These are phyloP conservation scores for Caenorhabditis angaria DNA, from an alignment of 2,888 invertebrate species.

Conservation along the genomic window DNA sequence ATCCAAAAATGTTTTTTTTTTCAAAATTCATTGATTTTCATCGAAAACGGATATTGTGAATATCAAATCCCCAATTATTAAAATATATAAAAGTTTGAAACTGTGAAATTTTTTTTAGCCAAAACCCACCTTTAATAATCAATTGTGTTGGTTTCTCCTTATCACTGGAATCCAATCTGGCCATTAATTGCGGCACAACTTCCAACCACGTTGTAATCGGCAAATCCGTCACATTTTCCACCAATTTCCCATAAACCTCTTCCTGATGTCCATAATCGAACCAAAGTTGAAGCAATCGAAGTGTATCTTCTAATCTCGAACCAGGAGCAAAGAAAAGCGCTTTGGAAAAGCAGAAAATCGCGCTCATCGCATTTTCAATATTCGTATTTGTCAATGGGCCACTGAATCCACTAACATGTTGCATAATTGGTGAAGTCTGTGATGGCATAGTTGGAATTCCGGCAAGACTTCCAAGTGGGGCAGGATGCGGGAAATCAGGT, in stretches of 20 bases:
- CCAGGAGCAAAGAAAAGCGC: constrained; percentile 63
- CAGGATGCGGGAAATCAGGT: constrained; percentile 30
- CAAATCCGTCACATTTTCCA: constrained; percentile 89
- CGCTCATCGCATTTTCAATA: constrained; percentile 39
- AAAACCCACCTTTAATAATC: constrained; percentile 85
- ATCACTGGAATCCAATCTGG: constrained; percentile 89
- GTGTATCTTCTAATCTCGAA: constrained; percentile 88
- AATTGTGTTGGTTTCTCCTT: constrained; percentile 86
- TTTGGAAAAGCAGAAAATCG: constrained; percentile 58
- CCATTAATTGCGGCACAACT: constrained; percentile 90
- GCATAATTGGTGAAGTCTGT: background rate
- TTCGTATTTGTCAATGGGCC: constrained; percentile 6
- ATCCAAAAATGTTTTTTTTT: too few species aligned
- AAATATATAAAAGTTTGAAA: too few species aligned
- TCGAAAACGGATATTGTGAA: too few species aligned
- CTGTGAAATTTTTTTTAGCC: too few species aligned
- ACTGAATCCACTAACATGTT: constrained; percentile 3
- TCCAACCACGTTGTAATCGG: constrained; percentile 99
- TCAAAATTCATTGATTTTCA: too few species aligned
- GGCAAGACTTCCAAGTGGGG: constrained; percentile 31
- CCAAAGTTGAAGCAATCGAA: constrained; percentile 91
- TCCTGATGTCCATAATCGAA: constrained; percentile 88
- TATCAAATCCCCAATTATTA: too few species aligned
- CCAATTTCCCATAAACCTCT: constrained; percentile 90
- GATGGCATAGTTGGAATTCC: constrained; percentile 6